These are phyloP conservation scores for Napeogenes sylphis DNA, from an alignment of 2,888 invertebrate genomes.

Conservation along the genomic window DNA sequence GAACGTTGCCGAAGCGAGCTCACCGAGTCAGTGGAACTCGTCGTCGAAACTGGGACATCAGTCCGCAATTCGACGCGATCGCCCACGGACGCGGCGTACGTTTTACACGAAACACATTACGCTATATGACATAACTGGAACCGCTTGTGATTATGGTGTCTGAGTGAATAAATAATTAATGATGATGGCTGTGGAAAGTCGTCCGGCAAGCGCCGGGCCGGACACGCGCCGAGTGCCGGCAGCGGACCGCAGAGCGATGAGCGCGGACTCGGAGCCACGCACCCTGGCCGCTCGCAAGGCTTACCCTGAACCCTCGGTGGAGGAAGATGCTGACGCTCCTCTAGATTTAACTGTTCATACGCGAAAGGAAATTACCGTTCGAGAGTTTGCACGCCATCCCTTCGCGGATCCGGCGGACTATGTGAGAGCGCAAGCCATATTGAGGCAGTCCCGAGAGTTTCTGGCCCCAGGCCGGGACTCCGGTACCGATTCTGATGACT, in stretches of 20 bases:
- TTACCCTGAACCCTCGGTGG: conserved; percentile 67
- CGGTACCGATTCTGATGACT: conserved; percentile 89
- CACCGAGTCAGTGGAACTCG: conserved; percentile 77
- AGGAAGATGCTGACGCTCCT: conserved; percentile 78
- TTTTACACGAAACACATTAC: conserved; percentile 50
- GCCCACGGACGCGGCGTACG: conserved; percentile 67
- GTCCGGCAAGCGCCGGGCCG: conserved; percentile 64
- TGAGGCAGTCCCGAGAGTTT: conserved; percentile 71
- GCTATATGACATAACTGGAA: conserved; percentile 72
- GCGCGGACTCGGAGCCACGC: conserved; percentile 64
- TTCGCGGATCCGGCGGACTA: conserved; percentile 73
- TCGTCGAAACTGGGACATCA: conserved; percentile 81
- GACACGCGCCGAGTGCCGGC: conserved; percentile 53
- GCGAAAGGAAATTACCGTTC: conserved; percentile 70
- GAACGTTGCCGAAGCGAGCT: conserved; percentile 75
- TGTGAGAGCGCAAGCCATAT: conserved; percentile 70
- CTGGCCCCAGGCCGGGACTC: conserved; percentile 80
- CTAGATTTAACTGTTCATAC: conserved; percentile 84
- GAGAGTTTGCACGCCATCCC: conserved; percentile 71
- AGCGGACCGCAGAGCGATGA: conserved; percentile 55
- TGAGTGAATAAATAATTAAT: conserved; percentile 56
- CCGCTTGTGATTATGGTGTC: conserved; percentile 70
- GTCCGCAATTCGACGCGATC: conserved; percentile 76
- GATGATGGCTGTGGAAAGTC: conserved; percentile 75
- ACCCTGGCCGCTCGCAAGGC: conserved; percentile 74